phyloP scores from a whole-genome alignment of 2,113 vertebrate genomes.

The Tyto alba region DNA sequence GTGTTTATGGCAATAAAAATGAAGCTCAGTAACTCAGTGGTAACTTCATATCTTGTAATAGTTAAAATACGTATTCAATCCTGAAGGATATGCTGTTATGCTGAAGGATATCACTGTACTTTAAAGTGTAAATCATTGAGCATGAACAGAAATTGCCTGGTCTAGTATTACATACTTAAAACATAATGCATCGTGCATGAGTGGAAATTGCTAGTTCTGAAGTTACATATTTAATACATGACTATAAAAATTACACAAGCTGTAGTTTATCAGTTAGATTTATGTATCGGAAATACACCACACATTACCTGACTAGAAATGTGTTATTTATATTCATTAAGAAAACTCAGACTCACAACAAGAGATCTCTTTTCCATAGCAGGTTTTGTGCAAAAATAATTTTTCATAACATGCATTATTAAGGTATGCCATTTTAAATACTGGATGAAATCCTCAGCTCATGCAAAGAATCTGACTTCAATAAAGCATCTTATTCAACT shows the following conservation, averaged over 20 bases:
- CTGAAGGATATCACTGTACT: neutral
- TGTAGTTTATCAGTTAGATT: neutral
- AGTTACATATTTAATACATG: neutral
- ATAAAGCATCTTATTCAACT: neutral
- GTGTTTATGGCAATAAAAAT: neutral
- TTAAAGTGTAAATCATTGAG: neutral
- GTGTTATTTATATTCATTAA: neutral
- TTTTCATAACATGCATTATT: neutral
- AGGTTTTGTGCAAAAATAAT: neutral
- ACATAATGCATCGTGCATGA: neutral
- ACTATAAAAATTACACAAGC: neutral
- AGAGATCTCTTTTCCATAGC: neutral
- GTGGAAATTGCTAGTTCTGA: neutral
- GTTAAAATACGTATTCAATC: neutral
- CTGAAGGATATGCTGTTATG: neutral
- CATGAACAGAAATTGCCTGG: neutral
- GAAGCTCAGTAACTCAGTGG: neutral
- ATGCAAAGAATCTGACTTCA: neutral
- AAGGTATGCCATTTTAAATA: neutral
- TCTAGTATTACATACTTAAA: neutral
- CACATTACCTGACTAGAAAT: neutral
- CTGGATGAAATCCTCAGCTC: neutral
- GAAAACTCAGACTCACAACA: neutral
- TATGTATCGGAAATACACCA: neutral
- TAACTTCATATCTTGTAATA: neutral